A percentile compares a stretch with the other conserved stretches of the same genome.
phyloP scores from a whole-genome alignment of 2,113 vertebrate species.

The rat (Rattus norvegicus) region DNA sequence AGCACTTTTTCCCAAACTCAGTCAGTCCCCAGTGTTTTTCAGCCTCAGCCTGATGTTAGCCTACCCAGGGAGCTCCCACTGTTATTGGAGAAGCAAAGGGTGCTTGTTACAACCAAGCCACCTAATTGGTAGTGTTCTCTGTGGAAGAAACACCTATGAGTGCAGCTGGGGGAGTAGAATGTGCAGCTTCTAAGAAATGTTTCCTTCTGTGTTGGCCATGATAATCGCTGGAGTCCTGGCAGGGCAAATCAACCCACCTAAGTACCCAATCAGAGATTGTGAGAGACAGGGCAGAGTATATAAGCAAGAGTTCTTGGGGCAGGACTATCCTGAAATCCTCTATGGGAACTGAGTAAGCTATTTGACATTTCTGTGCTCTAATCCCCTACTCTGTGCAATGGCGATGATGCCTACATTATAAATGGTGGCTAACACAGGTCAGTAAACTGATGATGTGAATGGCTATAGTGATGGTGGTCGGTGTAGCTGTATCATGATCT shows the following conservation, averaged over 20 bases:
- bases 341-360: not conserved
- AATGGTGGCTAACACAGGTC: not conserved
- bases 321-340: not conserved
- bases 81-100: conserved; percentile 7
- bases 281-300: rapidly evolving
- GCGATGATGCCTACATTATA: not conserved
- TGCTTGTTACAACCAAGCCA: not conserved
- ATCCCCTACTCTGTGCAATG: not conserved
- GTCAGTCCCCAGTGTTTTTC: not conserved
- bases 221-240: not conserved
- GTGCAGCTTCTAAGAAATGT: not conserved
- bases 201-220: not conserved
- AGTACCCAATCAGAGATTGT: rapidly evolving
- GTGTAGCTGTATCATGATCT: not conserved
- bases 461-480: not conserved
- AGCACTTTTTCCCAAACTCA: not conserved
- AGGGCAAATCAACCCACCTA: not conserved
- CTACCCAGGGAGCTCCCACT: not conserved
- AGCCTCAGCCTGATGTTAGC: not conserved
- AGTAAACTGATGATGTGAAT: rapidly evolving
- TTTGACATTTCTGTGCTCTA: not conserved
- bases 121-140: not conserved
- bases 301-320: not conserved
- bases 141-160: not conserved
- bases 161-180: not conserved